Evolutionary conservation across 2,113 vertebrate species (phyloP), one percentile per base, ranked within the genome.

Genomic region (Zosterops borbonicus): DNA sequence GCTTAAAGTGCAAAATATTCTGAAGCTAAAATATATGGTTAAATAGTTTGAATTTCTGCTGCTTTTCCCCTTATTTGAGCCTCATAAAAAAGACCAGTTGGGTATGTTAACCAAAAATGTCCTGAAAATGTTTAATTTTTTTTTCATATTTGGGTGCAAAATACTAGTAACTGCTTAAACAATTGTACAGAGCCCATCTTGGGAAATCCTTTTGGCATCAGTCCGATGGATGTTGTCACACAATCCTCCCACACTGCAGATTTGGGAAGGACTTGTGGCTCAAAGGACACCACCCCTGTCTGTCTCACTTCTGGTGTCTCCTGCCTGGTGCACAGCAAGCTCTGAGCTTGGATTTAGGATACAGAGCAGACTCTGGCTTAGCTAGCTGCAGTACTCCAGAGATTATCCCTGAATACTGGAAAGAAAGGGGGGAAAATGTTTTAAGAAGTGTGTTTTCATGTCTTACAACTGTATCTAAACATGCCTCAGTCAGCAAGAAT

Each of bases 1-100:
- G 65, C 37, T 81, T 69, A 58, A 79, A 67, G 9, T 68, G 52
- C 47, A 86, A 90, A 94, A 89, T 92, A 91, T 59, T 95, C 83
- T 83, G 37, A 58, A 84, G 58, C n/a, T 53, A 76, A 70, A 27
- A 64, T 9, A 11, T 7, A 4, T 2, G 5, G 23, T 58, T 76
- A 90, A 92, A 77, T 47, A 70, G 20, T 46, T 74, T n/a, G 17
- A 41, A 37, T 65, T 92, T 94, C 56, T 91, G 42, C 50, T 73
- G 47, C 64, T 14, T 62, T 49, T 28, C 22, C 27, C 22, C 25
- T 83, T 63, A 20, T 25, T 56, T 28, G 39, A 58, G 6, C 17
- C 22, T 73, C 37, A 2, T 37, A 8, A n/a, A 50, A 68, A 46
- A 50, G 50, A 58, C 3, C 18, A 41, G 33, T 33, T 52, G 20